A percentile compares a stretch with the other conserved stretches of the same genome.
Conservation (phyloP, 2,888 invertebrate genomes). For the Polyommatus icarus region DNA sequence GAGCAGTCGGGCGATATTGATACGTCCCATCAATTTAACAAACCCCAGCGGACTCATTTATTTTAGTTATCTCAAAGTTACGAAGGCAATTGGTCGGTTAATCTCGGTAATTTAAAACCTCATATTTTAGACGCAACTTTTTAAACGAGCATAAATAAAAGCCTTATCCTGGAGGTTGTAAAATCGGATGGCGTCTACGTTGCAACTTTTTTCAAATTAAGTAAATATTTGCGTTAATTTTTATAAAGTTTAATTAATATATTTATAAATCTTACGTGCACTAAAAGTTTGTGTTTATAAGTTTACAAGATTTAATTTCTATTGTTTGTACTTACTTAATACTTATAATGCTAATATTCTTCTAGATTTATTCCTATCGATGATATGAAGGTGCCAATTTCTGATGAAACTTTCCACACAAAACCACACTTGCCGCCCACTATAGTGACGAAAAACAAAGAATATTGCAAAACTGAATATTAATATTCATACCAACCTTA, state of each 20-base stretch:
- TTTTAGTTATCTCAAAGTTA: constrained; percentile 30
- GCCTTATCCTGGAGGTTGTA: constrained; percentile 6
- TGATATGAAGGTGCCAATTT: no score
- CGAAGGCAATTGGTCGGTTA: constrained; percentile 27
- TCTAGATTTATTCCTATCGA: no score
- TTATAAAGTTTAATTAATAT: background rate
- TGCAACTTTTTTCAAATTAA: background rate
- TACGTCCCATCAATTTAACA: constrained; percentile 25
- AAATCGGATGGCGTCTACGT: constrained; percentile 1
- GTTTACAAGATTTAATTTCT: no score
- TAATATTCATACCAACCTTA: no score
- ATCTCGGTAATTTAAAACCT: constrained; percentile 19
- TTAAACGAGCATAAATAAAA: constrained; percentile 13
- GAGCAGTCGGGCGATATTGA: constrained; percentile 26
- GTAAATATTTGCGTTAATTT: background rate
- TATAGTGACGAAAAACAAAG: no score
- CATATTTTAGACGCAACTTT: constrained; percentile 18
- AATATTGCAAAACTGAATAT: no score
- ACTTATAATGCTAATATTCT: no score
- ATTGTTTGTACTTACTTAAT: no score
- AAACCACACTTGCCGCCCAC: no score
- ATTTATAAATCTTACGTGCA: no score
- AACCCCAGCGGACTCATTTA: constrained; percentile 26
- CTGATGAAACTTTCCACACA: no score
- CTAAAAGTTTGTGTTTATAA: no score